Conservation (phyloP, 2,113 vertebrate genomes). For the Crotophaga sulcirostris region DNA sequence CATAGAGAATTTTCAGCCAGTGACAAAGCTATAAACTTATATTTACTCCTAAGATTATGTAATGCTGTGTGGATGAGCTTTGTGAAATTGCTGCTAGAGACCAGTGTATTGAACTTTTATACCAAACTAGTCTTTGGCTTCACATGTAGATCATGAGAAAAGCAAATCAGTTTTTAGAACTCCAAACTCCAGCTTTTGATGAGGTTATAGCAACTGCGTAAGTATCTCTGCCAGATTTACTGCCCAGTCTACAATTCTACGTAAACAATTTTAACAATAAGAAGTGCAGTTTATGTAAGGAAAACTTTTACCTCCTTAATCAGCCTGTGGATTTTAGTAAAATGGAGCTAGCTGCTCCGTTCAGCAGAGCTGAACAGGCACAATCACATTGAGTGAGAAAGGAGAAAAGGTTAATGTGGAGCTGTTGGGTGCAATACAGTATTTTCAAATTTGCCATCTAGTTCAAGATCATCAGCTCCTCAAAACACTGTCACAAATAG, state of each 20-base stretch:
- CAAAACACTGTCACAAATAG: constrained; percentile 20
- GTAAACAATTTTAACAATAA: not conserved
- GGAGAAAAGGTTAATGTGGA: constrained; percentile 5
- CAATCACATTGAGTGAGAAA: not conserved
- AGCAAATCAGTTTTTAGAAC: not conserved
- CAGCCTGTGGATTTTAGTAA: not conserved
- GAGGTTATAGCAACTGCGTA: not conserved
- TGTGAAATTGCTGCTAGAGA: not conserved
- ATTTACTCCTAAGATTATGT: not conserved
- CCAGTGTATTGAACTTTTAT: not conserved
- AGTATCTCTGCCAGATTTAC: not conserved
- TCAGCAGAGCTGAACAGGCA: not conserved
- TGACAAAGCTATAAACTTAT: not conserved
- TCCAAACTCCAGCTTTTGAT: not conserved
- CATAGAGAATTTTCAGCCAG: not conserved
- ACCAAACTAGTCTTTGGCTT: not conserved
- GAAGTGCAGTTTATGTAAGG: not conserved
- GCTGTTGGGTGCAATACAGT: not conserved
- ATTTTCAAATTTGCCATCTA: constrained; percentile 6
- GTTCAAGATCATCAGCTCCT: constrained; percentile 22
- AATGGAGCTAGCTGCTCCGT: not conserved
- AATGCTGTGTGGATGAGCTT: not conserved
- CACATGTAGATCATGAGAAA: not conserved
- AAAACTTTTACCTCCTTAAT: not conserved
- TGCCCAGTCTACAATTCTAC: not conserved